phyloP scores from a whole-genome alignment of 1,140 invertebrate species.

The Drosophila melanogaster region DNA sequence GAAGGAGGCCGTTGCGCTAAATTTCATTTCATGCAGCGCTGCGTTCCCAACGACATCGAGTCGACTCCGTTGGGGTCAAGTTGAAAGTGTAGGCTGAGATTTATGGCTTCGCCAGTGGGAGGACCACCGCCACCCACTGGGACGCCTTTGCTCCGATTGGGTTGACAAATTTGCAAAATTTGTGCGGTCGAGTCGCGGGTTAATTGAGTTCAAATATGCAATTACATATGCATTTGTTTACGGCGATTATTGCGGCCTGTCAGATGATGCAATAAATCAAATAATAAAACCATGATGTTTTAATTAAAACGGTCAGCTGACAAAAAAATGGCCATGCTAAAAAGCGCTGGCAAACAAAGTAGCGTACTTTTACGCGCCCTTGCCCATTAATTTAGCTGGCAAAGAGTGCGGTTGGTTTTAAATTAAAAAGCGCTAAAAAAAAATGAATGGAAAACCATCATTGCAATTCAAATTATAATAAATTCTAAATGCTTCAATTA shows the following conservation, averaged over 20 bases:
- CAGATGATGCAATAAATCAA: constrained; percentile 64
- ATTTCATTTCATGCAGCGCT: constrained; percentile 78
- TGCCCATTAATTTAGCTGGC: constrained; percentile 54
- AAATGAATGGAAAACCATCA: constrained; percentile 18
- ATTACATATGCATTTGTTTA: constrained; percentile 69
- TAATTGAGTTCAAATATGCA: constrained; percentile 79
- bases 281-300: constrained; percentile 70
- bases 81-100: constrained; percentile 63
- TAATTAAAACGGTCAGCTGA: constrained; percentile 62
- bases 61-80: constrained; percentile 63
- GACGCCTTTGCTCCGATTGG: neutral
- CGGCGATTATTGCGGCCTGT: constrained; percentile 42
- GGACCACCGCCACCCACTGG: neutral
- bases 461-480: constrained; percentile 44
- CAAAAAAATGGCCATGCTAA: neutral
- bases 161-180: constrained; percentile 58
- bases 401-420: constrained; percentile 63
- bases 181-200: constrained; percentile 53
- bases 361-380: neutral
- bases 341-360: constrained; percentile 9
- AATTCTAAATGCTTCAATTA: constrained; percentile 30
- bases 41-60: constrained; percentile 32
- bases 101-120: constrained; percentile 45
- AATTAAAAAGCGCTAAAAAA: constrained; percentile 58
- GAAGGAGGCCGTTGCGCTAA: constrained; percentile 68